Percentiles rank a stretch among this genome's conserved stretches.
These are phyloP conservation scores for Cosmopolites sordidus DNA, from an alignment of 2,888 invertebrate genomes.

Conservation along the genomic window DNA sequence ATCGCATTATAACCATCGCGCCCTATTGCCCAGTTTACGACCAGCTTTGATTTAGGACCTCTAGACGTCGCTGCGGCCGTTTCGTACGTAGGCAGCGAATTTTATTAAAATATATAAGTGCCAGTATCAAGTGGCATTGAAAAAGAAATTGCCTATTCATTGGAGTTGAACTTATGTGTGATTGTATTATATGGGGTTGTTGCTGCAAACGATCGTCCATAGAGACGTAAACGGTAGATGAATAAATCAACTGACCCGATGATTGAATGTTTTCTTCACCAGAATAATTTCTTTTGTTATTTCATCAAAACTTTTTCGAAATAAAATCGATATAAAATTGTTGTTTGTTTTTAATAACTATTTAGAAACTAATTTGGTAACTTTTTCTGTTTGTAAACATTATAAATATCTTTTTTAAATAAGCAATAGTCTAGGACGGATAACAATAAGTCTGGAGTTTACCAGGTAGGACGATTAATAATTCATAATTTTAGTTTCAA, in stretches of 20 bases:
- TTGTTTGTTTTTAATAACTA: no score
- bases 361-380: no score
- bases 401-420: no score
- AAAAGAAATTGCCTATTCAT: conserved; percentile 29
- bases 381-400: no score
- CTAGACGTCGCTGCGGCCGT: conserved; percentile 25
- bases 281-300: no score
- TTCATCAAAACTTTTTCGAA: no score
- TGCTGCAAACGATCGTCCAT: conserved; percentile 1
- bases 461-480: no score
- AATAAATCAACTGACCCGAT: neutral
- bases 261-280: no score
- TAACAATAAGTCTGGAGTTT: no score
- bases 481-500: no score
- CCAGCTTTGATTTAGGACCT: conserved; percentile 26
- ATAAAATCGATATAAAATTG: no score
- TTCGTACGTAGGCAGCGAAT: conserved; percentile 22
- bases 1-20: conserved; percentile 24
- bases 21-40: conserved; percentile 27
- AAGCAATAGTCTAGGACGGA: no score
- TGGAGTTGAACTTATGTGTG: conserved; percentile 23
- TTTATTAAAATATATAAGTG: conserved; percentile 29
- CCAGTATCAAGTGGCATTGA: conserved; percentile 24
- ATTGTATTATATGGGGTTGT: conserved; percentile 20
- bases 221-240: neutral